Base-by-base conservation (phyloP, 2,797 vertebrate species). In the Lateolabrax maculatus region DNA sequence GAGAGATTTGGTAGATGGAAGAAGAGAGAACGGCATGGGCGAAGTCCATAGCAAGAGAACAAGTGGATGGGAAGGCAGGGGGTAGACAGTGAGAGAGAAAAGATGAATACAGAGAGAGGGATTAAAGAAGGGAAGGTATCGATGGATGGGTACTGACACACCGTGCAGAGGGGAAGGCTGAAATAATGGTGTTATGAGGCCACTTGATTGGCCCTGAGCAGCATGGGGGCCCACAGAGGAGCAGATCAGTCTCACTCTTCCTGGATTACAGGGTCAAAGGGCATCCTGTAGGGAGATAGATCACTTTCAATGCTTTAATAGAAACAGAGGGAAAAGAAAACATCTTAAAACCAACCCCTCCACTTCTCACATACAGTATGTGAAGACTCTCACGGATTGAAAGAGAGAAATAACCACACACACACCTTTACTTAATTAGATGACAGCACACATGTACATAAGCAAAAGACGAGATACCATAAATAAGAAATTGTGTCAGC, bases 181-280 rank as follows among this genome's bases (percentile, higher is more conserved):
- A 84, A 89, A 90, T 91, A 90, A 89, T 82, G 80, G 77, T 75
- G 81, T 77, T 79, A 75, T 88, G 86, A 76, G 74, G 78, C 77
- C 27, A 55, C 49, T 81, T 91, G 85, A 92, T 93, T 91, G 87
- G 88, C 85, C 84, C 71, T 3, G 41, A 80, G 82, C 90, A 79
- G 81, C 84, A 62, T 53, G 87, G 77, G 81, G 65, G 16, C 66
- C 51, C 71, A 0, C 79, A 65, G 79, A 77, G 79, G 80, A 84
- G 73, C 80, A 79, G 72, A 88, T 90, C 74, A 79, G 78, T 83
- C 82, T 75, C 67, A 39, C 74, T 78, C 78, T 71, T 72, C 43
- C 75, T 68, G 78, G 77, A 86, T 88, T 83, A 87, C 3, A n/a
- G 66, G 87, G 88, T 92, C 86, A 90, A 74, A 87, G 87, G 79